Percentiles rank a stretch among this genome's conserved stretches.
These are phyloP conservation scores for Drosophila subobscura DNA, from an alignment of 1,140 invertebrate species.

Conservation along the genomic window DNA sequence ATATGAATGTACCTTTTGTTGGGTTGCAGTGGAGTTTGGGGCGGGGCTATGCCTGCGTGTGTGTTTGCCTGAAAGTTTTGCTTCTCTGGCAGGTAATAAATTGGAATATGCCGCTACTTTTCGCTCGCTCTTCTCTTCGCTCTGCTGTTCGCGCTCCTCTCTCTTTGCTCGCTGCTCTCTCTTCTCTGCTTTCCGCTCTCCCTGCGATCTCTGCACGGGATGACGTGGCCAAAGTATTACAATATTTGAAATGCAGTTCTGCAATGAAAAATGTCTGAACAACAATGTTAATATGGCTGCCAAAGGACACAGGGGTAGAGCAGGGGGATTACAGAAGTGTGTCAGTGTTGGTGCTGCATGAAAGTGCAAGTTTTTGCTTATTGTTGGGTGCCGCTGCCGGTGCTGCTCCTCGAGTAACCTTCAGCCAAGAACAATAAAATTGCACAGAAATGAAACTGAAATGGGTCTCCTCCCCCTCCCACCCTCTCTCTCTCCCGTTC, in stretches of 20 bases:
- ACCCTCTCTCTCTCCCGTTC: too few relatives aligned
- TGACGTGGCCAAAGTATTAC: slow-evolving; percentile 36
- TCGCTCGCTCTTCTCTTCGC: not conserved
- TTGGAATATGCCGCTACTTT: slow-evolving; percentile 46
- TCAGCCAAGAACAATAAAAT: slow-evolving; percentile 73
- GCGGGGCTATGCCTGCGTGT: slow-evolving; percentile 7
- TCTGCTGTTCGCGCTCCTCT: too few relatives aligned
- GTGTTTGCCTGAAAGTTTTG: slow-evolving; percentile 7
- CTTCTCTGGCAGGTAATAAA: slow-evolving; percentile 65
- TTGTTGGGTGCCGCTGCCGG: slow-evolving; percentile 42
- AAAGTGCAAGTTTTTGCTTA: slow-evolving; percentile 76
- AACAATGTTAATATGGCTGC: slow-evolving; percentile 71
- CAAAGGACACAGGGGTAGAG: slow-evolving; percentile 46
- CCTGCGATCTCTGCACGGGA: slow-evolving; percentile 10
- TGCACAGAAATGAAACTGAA: slow-evolving; percentile 63
- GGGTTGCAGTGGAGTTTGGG: not conserved
- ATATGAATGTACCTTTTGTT: too few relatives aligned
- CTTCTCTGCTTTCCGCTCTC: not conserved
- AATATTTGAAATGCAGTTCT: slow-evolving; percentile 54
- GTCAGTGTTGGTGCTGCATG: slow-evolving; percentile 40
- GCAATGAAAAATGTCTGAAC: slow-evolving; percentile 68
- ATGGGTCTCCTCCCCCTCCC: slow-evolving; percentile 43
- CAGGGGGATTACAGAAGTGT: slow-evolving; percentile 23
- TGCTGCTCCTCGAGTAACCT: slow-evolving; percentile 51
- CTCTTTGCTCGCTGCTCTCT: not conserved